Evolutionary conservation across 1,140 invertebrate genomes (phyloP), one percentile per base, ranked within the genome.

Genomic region (Drosophila hydei): DNA sequence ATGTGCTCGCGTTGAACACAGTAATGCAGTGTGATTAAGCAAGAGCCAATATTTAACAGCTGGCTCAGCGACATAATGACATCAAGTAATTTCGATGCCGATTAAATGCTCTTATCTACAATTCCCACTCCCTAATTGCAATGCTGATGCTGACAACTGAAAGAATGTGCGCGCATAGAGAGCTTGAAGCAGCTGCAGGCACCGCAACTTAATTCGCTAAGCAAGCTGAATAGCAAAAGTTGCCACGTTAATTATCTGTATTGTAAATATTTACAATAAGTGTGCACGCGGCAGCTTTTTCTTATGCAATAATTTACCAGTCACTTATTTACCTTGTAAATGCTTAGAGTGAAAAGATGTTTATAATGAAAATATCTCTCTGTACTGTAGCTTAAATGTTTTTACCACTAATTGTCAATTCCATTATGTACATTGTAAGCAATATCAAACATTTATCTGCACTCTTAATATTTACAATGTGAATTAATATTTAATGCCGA

Each of bases 11-110:
- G 8, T 14, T 42, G n/a, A 14, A 40, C 18, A n/a, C 4, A 43
- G 47, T 69, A 50, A 52, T 54, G 47, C 25, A 11, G 14, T 42
- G 30, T 42, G 55, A 60, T 68, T 68, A 68, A 59, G 19, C 18
- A 30, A 30, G 27, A 59, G 54, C 8, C 54, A 40, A 14, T 27
- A 50, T 38, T 61, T 52, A 11, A 61, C 61, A 30, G 19, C 55
- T 19, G 11, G 16, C 18, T 51, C 14, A n/a, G 11, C 30, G 4
- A 14, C 16, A 25, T 54, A 54, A 33, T 12, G 9, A 19, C 14
- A 50, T 4, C n/a, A 18, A 16, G 30, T 38, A 19, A 14, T 19
- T 21, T 12, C 11, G 30, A 18, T 52, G 16, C 9, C 30, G 12
- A 25, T 42, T 33, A 38, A 6, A 19, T 14, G 38, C 19, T 51